Evolutionary conservation across 2,113 vertebrate species (phyloP).

Genomic region (Numenius arquata): DNA sequence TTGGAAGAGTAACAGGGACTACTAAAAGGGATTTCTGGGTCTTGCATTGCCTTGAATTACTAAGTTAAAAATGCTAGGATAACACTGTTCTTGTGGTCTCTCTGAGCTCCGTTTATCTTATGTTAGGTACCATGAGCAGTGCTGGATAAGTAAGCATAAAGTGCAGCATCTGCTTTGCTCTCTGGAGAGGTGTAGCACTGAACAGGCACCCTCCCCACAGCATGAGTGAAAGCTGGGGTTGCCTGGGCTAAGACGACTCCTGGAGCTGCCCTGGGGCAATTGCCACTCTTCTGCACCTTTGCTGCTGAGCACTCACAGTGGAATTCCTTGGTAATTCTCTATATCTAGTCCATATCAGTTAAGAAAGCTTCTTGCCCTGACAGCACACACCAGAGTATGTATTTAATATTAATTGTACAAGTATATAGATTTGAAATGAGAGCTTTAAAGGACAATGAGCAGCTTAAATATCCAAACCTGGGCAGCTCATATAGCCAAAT

Average conservation of each 20-base stretch:
- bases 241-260: not conserved
- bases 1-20: not conserved
- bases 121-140: not conserved
- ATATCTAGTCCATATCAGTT: fast-evolving
- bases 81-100: fast-evolving
- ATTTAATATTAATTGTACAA: not conserved
- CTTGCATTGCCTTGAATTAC: not conserved
- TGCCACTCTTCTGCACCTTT: not conserved
- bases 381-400: not conserved
- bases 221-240: not conserved
- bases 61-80: not conserved
- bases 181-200: not conserved
- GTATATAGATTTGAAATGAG: not conserved
- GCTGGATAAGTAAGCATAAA: not conserved
- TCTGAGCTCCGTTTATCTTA: not conserved
- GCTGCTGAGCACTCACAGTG: not conserved
- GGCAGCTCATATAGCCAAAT: not conserved
- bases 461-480: not conserved
- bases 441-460: not conserved
- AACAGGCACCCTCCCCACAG: fast-evolving
- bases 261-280: not conserved
- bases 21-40: not conserved
- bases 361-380: not conserved
- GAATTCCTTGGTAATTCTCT: not conserved
- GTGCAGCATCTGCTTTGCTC: not conserved